Evolutionary conservation across 2,797 vertebrate genomes (phyloP).

Genomic region (Adrianichthys oophorus): DNA sequence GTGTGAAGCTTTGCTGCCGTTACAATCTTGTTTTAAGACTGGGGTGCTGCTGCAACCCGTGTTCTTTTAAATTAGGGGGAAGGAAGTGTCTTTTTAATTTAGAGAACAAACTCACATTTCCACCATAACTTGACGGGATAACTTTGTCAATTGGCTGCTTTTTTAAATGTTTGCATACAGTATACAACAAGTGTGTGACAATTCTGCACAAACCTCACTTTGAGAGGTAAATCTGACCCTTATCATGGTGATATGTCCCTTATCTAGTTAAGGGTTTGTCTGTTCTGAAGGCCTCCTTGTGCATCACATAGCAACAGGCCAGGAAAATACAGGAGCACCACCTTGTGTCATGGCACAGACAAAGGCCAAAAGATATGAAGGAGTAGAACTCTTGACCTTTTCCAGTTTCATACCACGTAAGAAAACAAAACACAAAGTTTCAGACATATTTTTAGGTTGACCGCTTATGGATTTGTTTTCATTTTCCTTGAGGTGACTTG

Average conservation of each 20-base stretch:
- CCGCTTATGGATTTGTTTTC: neutral
- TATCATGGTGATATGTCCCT: conserved; percentile 20
- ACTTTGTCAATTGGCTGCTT: neutral
- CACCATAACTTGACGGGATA: conserved; percentile 26
- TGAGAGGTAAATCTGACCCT: too few relatives aligned
- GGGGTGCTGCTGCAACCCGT: conserved; percentile 48
- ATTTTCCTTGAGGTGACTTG: conserved; percentile 5
- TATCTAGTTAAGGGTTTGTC: conserved; percentile 39
- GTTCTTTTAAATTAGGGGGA: conserved; percentile 56
- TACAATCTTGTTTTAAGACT: conserved; percentile 65
- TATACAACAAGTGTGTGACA: conserved; percentile 8
- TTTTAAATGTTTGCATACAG: too few relatives aligned
- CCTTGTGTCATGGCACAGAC: conserved; percentile 70
- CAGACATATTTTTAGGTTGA: neutral
- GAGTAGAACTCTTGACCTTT: neutral
- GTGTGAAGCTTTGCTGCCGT: conserved; percentile 59
- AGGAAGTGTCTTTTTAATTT: conserved; percentile 59
- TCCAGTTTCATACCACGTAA: neutral
- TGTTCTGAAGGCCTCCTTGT: conserved; percentile 19
- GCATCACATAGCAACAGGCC: conserved; percentile 25
- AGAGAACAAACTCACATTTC: conserved; percentile 36
- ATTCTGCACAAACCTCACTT: conserved; percentile 33
- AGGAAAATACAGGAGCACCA: conserved; percentile 74
- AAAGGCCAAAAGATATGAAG: conserved; percentile 50
- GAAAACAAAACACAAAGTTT: neutral